Conservation (phyloP, 1,140 invertebrate genomes). For the Anastrepha ludens region DNA sequence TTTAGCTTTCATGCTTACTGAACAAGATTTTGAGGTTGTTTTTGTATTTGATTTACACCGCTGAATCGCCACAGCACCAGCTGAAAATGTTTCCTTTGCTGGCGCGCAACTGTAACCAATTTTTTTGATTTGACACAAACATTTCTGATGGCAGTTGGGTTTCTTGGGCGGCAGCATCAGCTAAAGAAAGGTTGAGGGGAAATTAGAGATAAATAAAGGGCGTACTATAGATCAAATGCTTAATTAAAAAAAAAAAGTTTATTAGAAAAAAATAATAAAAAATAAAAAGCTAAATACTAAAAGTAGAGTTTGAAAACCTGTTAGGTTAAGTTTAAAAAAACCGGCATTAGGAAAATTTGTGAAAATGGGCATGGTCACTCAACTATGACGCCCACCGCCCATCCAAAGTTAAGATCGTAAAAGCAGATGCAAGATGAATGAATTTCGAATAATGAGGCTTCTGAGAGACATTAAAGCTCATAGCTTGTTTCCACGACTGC, state of each 20-base stretch:
- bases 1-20: background rate
- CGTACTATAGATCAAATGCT: too few relatives aligned
- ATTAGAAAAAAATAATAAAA: background rate
- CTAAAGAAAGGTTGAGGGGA: conserved; percentile 54
- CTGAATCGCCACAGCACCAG: conserved; percentile 67
- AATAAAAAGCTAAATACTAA: too few relatives aligned
- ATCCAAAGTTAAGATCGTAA: too few relatives aligned
- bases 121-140: conserved; percentile 91
- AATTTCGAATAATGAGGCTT: too few relatives aligned
- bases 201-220: background rate
- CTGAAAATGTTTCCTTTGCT: conserved; percentile 61
- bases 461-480: too few relatives aligned
- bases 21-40: background rate
- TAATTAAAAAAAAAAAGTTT: background rate
- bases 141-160: conserved; percentile 87
- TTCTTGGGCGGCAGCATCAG: conserved; percentile 66
- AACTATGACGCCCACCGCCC: too few relatives aligned
- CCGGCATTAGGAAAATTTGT: too few relatives aligned
- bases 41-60: conserved; percentile 30
- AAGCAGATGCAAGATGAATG: too few relatives aligned
- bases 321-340: too few relatives aligned
- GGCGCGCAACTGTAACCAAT: conserved; percentile 86
- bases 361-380: too few relatives aligned
- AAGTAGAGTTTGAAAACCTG: too few relatives aligned
- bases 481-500: too few relatives aligned